Conservation (phyloP, 2,113 vertebrate genomes). For the Stercorarius parasiticus region DNA sequence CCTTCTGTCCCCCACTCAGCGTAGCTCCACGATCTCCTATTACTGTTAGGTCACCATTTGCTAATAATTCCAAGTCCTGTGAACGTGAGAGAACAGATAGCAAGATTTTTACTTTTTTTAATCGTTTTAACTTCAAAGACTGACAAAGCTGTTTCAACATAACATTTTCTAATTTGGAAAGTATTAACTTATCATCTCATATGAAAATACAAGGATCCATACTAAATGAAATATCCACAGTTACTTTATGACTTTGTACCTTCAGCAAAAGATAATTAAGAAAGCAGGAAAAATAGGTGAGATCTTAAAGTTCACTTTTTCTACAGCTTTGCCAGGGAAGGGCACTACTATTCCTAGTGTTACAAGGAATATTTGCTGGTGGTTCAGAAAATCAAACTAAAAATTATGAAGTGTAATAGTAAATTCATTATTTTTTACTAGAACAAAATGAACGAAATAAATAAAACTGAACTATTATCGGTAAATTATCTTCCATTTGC, state of each 20-base stretch:
- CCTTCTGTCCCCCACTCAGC: constrained; percentile 94
- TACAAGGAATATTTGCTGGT: neutral
- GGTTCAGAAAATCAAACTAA: neutral
- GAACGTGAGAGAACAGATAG: neutral
- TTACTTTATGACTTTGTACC: neutral
- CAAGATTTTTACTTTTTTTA: neutral
- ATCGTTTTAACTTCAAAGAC: neutral
- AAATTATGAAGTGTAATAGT: neutral
- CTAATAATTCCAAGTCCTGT: constrained; percentile 89
- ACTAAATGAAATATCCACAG: neutral
- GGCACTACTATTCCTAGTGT: neutral
- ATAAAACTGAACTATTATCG: neutral
- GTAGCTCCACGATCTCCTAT: constrained; percentile 93
- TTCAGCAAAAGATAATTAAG: neutral
- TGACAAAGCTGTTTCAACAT: neutral
- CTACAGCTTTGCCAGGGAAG: neutral
- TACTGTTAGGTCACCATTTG: constrained; percentile 86
- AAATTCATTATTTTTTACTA: neutral
- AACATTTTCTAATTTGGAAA: neutral
- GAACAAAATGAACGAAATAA: neutral
- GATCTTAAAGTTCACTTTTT: neutral
- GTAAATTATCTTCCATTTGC: neutral
- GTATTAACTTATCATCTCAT: neutral
- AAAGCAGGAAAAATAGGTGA: neutral
- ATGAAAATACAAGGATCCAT: neutral